Base-by-base conservation (phyloP, 2,888 invertebrate genomes). In the Anaspis maculata region DNA sequence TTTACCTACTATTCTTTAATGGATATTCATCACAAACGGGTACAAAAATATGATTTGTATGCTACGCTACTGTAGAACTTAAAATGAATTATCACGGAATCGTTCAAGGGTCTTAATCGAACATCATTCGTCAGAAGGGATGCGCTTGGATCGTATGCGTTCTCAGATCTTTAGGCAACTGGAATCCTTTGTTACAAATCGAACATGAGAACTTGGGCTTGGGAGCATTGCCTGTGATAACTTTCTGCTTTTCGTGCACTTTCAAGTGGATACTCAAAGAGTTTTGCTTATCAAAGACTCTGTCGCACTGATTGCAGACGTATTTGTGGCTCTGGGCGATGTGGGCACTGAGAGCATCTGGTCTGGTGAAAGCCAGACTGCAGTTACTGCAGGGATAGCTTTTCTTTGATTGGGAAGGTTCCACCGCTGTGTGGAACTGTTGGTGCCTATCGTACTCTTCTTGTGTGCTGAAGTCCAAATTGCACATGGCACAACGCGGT, bases 291-390 rank as follows among this genome's bases (percentile, higher is more conserved):
- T 69, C 72, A 29, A 80, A 72, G 0, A 70, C 67, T 41, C 78
- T 76, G 2, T 75, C 74, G 45, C 81, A 81, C 30, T 77, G 70
- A 44, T 73, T 74, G 47, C 81, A 81, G 56, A 72, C 71, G 48
- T 74, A 73, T 22, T 61, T 59, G 52, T 74, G 74, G 46, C 77
- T 75, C 44, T 73, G 68, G 49, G 73, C 73, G 59, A 78, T 73
- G 50, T 81, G 80, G 26, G 74, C 73, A 19, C 75, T 71, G 14
- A 80, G 58, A 0, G 76, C 74, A 3, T 77, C 77, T 51, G 73
- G 73, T 21, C 74, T 69, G 2, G 77, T 75, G 50, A 79, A 78
- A 32, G 72, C 70, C 45, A 74, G 75, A 26, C 72, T 70, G 52
- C 80, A 81, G 3, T 76, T 69, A 4, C 73, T 73, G 49, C 80